Percentiles rank a stretch among this genome's conserved stretches.
Evolutionary conservation across 2,113 vertebrate genomes (phyloP).

Genomic region (Lepisosteus osseus): DNA sequence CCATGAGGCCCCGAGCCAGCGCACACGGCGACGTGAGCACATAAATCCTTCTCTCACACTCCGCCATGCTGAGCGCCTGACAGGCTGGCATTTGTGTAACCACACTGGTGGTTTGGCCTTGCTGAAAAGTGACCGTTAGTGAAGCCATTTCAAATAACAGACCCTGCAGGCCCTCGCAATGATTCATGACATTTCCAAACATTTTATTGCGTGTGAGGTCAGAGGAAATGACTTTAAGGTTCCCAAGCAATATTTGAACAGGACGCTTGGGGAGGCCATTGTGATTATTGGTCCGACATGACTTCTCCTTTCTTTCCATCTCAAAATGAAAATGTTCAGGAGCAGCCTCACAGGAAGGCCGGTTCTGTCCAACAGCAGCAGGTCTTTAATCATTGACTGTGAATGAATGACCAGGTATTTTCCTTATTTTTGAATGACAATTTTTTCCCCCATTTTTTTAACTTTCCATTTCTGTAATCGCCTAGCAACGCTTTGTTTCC

Average conservation of each 20-base stretch:
- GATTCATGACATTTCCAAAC: constrained; percentile 17
- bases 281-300: no score
- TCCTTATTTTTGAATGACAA: no score
- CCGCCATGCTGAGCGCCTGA: constrained; percentile 5
- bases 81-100: constrained; percentile 5
- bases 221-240: constrained; percentile 17
- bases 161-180: not conserved
- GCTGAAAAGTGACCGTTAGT: constrained; percentile 1
- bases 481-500: no score
- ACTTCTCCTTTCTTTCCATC: not conserved
- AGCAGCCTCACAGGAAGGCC: constrained; percentile 25
- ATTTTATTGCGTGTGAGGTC: constrained; percentile 10
- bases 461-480: no score
- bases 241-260: not conserved
- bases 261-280: no score
- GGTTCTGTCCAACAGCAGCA: constrained; percentile 19
- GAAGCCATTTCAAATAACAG: constrained; percentile 14
- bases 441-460: no score
- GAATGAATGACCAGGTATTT: no score
- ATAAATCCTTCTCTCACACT: constrained; percentile 11
- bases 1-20: no score
- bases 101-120: constrained; percentile 1
- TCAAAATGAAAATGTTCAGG: constrained; percentile 23
- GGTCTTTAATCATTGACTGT: constrained; percentile 14
- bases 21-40: no score